Base-by-base conservation (phyloP, 2,888 invertebrate genomes). In the Gymnoscelis rufifasciata region DNA sequence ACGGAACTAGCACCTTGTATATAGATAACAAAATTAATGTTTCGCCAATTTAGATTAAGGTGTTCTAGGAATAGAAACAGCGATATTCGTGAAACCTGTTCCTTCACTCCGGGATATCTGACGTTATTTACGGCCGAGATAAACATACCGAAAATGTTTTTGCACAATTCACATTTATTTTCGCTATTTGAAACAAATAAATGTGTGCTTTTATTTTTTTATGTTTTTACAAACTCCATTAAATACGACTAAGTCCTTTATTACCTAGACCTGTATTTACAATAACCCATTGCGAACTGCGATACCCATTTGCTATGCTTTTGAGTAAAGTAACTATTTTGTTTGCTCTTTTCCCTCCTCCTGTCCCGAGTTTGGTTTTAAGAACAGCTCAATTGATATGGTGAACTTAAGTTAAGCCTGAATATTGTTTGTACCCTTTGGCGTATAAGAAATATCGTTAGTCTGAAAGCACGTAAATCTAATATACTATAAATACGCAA, bases 1-100 rank as follows among this genome's bases (percentile, higher is more conserved):
- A 33, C n/a, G n/a, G 15, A 15, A 19, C 15, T 6, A 7, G 15
- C 31, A 23, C 30, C 36, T 44, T 35, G 31, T 39, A 15, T 10
- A 8, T 19, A 37, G 44, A 43, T 49, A 49, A 40, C 19, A 24
- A 44, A 10, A 33, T 19, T 33, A 19, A 41, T 27, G 37, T 28
- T 38, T 41, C 48, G 44, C 40, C 37, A 49, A 44, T 44, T 43
- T 30, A 48, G 7, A 26, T 39, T 37, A 48, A 31, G 26, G 26
- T 29, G 19, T 19, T 24, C 26, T 13, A 7, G n/a, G n/a, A 33
- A 15, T 33, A 33, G 33, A 15, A 7, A 33, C 19, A 19, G 10
- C 33, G 13, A 33, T 33, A n/a, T n/a, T 47, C 8, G 42, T 6
- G 0, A 23, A 37, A 39, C 36, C 38, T 8, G 38, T 36, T 40